Evolutionary conservation across 1,140 invertebrate species (phyloP).

Genomic region (Drosophila bipectinata): DNA sequence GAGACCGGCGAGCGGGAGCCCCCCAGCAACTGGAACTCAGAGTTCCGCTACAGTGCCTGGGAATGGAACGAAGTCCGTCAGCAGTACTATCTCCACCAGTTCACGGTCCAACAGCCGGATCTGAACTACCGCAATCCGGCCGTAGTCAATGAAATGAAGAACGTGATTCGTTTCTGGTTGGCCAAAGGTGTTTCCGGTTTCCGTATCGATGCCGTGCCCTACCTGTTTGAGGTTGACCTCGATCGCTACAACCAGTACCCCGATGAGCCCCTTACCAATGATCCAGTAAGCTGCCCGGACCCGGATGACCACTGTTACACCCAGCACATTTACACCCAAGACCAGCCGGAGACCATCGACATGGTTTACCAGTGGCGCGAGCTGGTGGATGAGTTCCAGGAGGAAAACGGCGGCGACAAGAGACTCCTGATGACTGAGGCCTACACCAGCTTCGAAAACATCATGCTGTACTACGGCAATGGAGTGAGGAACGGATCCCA

Average conservation of each 20-base stretch:
- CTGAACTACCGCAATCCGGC: slow-evolving; percentile 88
- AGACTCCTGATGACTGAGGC: slow-evolving; percentile 88
- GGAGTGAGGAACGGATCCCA: slow-evolving; percentile 86
- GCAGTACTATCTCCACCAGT: slow-evolving; percentile 88
- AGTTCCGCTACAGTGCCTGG: slow-evolving; percentile 85
- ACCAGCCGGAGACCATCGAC: slow-evolving; percentile 86
- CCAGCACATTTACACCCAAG: slow-evolving; percentile 87
- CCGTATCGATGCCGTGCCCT: slow-evolving; percentile 87
- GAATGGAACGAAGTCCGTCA: slow-evolving; percentile 84
- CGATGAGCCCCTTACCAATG: slow-evolving; percentile 86
- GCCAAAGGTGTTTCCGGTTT: slow-evolving; percentile 89
- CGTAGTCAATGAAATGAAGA: slow-evolving; percentile 86
- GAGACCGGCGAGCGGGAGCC: slow-evolving; percentile 69
- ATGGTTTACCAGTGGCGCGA: slow-evolving; percentile 87
- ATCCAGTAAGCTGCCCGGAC: slow-evolving; percentile 52
- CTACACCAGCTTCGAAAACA: slow-evolving; percentile 85
- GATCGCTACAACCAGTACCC: slow-evolving; percentile 85
- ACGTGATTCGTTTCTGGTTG: slow-evolving; percentile 89
- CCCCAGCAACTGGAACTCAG: slow-evolving; percentile 87
- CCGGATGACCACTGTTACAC: slow-evolving; percentile 85
- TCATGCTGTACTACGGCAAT: slow-evolving; percentile 87
- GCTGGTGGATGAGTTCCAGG: slow-evolving; percentile 85
- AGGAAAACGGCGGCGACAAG: slow-evolving; percentile 84
- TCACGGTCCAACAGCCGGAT: slow-evolving; percentile 87
- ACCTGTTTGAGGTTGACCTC: slow-evolving; percentile 86